Conservation (phyloP, 1,140 invertebrate genomes). For the Pseudoatta argentina region DNA sequence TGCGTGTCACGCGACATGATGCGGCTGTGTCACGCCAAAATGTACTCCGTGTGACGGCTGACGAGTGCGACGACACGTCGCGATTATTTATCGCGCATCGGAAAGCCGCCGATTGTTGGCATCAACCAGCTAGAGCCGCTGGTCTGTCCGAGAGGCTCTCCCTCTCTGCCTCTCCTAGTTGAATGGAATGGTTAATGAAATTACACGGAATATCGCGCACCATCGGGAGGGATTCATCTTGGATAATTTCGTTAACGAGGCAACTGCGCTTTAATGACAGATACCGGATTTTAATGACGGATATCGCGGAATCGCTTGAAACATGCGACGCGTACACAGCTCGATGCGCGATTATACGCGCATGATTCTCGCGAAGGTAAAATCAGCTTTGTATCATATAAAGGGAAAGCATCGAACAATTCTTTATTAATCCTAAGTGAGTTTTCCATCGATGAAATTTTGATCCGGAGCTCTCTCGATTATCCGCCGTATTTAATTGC, state of each 20-base stretch:
- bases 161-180: neutral
- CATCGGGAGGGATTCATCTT: constrained; percentile 52
- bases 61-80: constrained; percentile 43
- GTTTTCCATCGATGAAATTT: no score
- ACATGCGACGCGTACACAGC: neutral
- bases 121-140: neutral
- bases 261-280: constrained; percentile 47
- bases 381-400: neutral
- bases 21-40: constrained; percentile 66
- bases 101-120: constrained; percentile 47
- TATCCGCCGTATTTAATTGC: constrained; percentile 7
- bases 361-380: neutral
- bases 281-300: constrained; percentile 41
- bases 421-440: constrained; percentile 13
- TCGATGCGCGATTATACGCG: neutral
- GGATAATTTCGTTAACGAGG: constrained; percentile 51
- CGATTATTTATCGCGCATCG: constrained; percentile 71
- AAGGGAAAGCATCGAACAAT: neutral
- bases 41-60: constrained; percentile 46
- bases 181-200: constrained; percentile 45
- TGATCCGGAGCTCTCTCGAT: neutral
- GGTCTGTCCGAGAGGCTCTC: neutral
- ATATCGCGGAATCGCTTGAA: constrained; percentile 2
- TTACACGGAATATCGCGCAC: constrained; percentile 44
- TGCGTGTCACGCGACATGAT: constrained; percentile 69